Conservation (phyloP, 2,888 invertebrate genomes). For the Pammene fasciana region DNA sequence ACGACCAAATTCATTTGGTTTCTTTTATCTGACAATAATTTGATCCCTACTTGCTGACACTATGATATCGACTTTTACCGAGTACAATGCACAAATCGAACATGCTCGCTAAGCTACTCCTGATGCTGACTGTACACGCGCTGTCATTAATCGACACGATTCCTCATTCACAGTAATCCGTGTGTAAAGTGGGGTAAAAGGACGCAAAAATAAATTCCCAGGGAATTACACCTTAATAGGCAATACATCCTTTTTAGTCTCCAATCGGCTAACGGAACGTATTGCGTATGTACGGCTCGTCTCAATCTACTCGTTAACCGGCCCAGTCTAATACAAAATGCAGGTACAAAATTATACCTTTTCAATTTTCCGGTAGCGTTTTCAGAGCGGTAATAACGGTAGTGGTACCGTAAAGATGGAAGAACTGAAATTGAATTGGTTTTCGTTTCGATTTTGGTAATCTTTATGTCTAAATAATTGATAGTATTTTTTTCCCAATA, state of each 20-base stretch:
- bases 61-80: too few species aligned
- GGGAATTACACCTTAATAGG: constrained; percentile 22
- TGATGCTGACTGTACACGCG: background rate
- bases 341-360: constrained; percentile 23
- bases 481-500: too few species aligned
- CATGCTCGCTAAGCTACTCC: too few species aligned
- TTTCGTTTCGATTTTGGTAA: background rate
- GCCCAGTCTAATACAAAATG: constrained; percentile 29
- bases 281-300: constrained; percentile 33
- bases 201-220: constrained; percentile 17
- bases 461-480: too few species aligned
- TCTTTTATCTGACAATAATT: too few species aligned
- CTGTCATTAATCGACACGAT: background rate
- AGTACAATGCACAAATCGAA: too few species aligned
- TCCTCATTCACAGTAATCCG: constrained; percentile 16
- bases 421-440: background rate
- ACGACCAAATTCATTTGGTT: too few species aligned
- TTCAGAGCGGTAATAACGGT: background rate
- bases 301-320: constrained; percentile 35
- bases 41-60: too few species aligned
- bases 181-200: constrained; percentile 14
- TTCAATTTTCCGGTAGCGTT: constrained; percentile 30
- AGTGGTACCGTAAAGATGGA: constrained; percentile 4
- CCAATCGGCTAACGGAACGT: constrained; percentile 18
- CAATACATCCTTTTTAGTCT: constrained; percentile 24